phyloP scores from a whole-genome alignment of 2,113 vertebrate genomes.

The Phyllopteryx taeniolatus region DNA sequence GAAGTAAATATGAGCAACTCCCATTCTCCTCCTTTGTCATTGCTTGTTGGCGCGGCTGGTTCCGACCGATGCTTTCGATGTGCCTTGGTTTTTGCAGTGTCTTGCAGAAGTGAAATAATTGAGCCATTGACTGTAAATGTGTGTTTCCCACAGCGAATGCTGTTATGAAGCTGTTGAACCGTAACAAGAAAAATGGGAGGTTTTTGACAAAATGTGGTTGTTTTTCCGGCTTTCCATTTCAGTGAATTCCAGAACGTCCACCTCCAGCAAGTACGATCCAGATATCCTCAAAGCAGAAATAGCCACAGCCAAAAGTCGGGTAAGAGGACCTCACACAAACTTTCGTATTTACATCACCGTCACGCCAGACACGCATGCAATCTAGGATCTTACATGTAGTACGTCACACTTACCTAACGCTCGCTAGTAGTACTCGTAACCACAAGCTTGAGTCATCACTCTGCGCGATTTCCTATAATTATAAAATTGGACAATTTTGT shows the following conservation, averaged over 20 bases:
- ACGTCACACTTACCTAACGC: neutral
- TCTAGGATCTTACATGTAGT: neutral
- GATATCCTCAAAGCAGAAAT: conserved; percentile 99
- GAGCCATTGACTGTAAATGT: neutral
- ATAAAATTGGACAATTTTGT: neutral
- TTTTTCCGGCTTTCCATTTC: conserved; percentile 34
- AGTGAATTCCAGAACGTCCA: conserved; percentile 94
- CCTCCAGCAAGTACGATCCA: conserved; percentile 96
- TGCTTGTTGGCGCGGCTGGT: too few relatives aligned
- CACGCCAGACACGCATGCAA: neutral
- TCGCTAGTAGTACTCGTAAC: neutral
- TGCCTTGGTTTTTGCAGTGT: too few relatives aligned
- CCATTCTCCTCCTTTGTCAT: too few relatives aligned
- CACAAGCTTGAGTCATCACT: neutral
- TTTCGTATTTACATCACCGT: neutral
- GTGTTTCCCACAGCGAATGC: neutral
- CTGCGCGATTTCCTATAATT: neutral
- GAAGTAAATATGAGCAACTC: too few relatives aligned
- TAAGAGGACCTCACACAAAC: conserved; percentile 59
- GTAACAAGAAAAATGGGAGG: neutral
- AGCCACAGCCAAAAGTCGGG: conserved; percentile 93
- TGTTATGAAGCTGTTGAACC: neutral
- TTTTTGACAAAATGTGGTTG: neutral
- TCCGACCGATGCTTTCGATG: too few relatives aligned
- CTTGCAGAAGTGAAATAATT: neutral